Evolutionary conservation across 2,113 vertebrate species (phyloP).

Genomic region (Ploceus nigricollis): DNA sequence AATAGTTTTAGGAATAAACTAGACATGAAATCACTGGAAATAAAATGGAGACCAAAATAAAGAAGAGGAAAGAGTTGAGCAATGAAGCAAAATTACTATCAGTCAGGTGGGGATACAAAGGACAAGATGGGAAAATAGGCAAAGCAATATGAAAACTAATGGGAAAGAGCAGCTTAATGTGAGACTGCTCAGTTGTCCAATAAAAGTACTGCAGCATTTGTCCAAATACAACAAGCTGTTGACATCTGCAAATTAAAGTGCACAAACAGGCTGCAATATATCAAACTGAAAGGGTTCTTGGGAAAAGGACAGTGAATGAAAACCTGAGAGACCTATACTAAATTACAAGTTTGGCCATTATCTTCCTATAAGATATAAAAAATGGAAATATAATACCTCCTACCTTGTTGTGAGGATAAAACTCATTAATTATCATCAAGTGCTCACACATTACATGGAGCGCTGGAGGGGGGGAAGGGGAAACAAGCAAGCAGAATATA

Average conservation of each 20-base stretch:
- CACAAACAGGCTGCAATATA: neutral
- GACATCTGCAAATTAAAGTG: constrained; percentile 51
- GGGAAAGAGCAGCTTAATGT: neutral
- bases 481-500: constrained; percentile 10
- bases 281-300: neutral
- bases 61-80: neutral
- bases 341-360: neutral
- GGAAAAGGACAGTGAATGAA: constrained; percentile 11
- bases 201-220: neutral
- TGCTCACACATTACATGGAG: neutral
- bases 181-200: neutral
- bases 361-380: constrained; percentile 5
- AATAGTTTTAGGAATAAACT: neutral
- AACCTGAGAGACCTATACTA: neutral
- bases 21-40: neutral
- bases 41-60: neutral
- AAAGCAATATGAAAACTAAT: constrained; percentile 10
- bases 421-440: constrained; percentile 18
- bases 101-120: neutral
- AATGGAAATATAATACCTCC: neutral
- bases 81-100: neutral
- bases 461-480: accelerated
- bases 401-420: neutral
- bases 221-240: neutral
- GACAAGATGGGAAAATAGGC: neutral